Percentiles rank a stretch among this genome's conserved stretches.
Evolutionary conservation across 1,140 invertebrate genomes (phyloP).

Genomic region (Monochamus saltuarius): DNA sequence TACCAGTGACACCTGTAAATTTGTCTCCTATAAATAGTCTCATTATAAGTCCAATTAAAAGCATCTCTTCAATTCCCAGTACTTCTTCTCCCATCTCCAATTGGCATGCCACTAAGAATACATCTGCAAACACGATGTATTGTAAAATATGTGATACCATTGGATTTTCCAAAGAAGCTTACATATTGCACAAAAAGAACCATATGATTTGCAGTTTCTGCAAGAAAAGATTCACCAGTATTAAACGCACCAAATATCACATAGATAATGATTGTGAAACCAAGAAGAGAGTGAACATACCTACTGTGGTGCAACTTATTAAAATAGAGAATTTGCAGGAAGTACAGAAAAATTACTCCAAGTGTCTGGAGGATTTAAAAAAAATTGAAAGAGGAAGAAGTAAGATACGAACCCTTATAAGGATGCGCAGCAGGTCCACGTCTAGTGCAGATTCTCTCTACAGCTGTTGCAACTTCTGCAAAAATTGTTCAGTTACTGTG

Average conservation of each 20-base stretch:
- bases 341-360: background rate
- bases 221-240: constrained; percentile 17
- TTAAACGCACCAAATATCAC: constrained; percentile 10
- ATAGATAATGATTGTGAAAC: background rate
- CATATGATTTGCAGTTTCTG: constrained; percentile 22
- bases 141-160: constrained; percentile 15
- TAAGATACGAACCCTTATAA: too few relatives aligned
- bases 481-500: too few relatives aligned
- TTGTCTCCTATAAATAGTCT: too few relatives aligned
- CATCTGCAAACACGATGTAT: background rate
- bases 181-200: constrained; percentile 9
- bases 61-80: too few relatives aligned
- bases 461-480: too few relatives aligned
- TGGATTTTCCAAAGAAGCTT: constrained; percentile 12
- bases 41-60: too few relatives aligned
- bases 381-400: background rate
- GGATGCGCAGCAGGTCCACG: too few relatives aligned
- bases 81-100: background rate
- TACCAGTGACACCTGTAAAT: too few relatives aligned
- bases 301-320: background rate
- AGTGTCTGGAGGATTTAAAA: background rate
- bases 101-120: background rate
- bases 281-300: background rate
- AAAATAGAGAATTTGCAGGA: background rate
- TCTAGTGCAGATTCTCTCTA: too few relatives aligned